phyloP scores from a whole-genome alignment of 2,888 invertebrate genomes.

The Fissipunctia ypsillon region DNA sequence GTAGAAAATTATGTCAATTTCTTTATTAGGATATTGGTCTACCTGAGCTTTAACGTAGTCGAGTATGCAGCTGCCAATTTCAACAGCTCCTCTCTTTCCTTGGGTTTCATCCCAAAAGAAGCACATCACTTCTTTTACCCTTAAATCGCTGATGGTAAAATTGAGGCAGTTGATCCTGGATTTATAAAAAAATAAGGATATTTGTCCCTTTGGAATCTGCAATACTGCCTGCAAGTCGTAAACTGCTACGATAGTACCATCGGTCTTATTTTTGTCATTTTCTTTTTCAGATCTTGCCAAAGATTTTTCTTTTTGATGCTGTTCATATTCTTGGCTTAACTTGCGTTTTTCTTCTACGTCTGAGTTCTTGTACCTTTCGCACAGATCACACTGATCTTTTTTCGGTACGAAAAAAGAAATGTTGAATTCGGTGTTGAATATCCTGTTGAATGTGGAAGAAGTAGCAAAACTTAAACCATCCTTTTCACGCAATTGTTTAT shows the following conservation, averaged over 20 bases:
- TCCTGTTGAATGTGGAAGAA: neutral
- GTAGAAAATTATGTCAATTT: too few relatives aligned
- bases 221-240: neutral
- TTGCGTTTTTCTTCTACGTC: neutral
- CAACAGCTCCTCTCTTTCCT: too few relatives aligned
- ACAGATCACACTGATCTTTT: too few relatives aligned
- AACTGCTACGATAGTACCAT: neutral
- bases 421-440: neutral
- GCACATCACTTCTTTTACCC: too few relatives aligned
- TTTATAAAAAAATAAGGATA: neutral
- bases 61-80: too few relatives aligned
- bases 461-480: neutral
- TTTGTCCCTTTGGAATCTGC: too few relatives aligned
- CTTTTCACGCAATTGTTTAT: neutral
- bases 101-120: too few relatives aligned
- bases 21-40: too few relatives aligned
- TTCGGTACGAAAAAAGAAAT: too few relatives aligned
- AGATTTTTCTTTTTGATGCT: neutral
- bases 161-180: neutral
- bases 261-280: neutral
- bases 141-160: neutral
- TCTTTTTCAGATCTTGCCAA: neutral
- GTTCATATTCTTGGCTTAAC: neutral
- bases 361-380: too few relatives aligned
- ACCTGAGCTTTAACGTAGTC: too few relatives aligned